These are phyloP conservation scores for Lepus timidus DNA, from an alignment of 2,113 vertebrate genomes.

Conservation along the genomic window DNA sequence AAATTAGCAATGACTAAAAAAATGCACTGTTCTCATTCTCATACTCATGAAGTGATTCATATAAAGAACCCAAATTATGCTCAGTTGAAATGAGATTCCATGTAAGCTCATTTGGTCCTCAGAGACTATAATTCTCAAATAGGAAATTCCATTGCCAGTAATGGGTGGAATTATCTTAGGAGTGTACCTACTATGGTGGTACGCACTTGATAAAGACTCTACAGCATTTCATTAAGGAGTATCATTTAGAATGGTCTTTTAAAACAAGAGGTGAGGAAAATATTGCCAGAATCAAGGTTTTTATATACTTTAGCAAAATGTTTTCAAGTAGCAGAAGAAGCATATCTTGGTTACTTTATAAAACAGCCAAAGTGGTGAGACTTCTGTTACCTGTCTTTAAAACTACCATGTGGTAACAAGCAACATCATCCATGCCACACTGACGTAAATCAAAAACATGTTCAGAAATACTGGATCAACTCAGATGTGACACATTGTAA, in stretches of 20 bases:
- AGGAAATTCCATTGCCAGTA: background rate
- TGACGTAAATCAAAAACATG: background rate
- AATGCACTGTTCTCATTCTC: background rate
- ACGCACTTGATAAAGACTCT: background rate
- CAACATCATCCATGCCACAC: background rate
- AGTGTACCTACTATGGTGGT: background rate
- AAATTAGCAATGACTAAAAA: constrained; percentile 64
- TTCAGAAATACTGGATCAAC: background rate
- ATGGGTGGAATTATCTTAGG: background rate
- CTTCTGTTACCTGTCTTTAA: background rate
- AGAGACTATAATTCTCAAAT: background rate
- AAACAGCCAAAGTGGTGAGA: background rate
- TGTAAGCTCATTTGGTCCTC: constrained; percentile 12
- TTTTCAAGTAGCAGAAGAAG: constrained; percentile 6
- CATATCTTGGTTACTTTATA: background rate
- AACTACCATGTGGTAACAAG: background rate
- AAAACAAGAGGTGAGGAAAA: background rate
- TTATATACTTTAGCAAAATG: background rate
- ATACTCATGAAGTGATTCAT: constrained; percentile 58
- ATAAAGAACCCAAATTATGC: background rate
- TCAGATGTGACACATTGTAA: background rate
- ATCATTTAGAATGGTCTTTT: constrained; percentile 25
- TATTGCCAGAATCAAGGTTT: background rate
- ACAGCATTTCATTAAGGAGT: background rate
- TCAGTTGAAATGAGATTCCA: background rate